Base-by-base conservation (phyloP, 2,888 invertebrate genomes). In the Dicyrtomina minuta region DNA sequence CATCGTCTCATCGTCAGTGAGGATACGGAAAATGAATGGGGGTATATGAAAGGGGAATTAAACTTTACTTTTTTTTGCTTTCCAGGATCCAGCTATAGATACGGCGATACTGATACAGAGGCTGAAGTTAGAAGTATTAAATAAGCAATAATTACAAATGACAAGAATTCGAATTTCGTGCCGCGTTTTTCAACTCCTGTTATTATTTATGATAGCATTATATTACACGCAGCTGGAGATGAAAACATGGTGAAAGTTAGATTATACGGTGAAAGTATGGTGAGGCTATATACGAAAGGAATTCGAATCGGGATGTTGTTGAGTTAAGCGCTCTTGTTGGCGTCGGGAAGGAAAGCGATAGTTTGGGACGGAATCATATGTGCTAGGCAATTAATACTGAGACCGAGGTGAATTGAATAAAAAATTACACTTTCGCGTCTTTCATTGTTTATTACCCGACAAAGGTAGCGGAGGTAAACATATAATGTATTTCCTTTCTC, bases 181-280 rank as follows among this genome's bases (percentile, higher is more conserved):
- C 15, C 8, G 39, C 26, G 43, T 60, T 20, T 41, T 43, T 60
- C 43, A 17, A n/a, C 15, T 4, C 24, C 4, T 33, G 33, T 33
- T 13, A 61, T 46, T 61, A 61, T 61, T 61, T 61, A 61, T 61
- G 24, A 61, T 24, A 10, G 20, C 43, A 41, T 24, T 61, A 61
- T 13, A 46, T 44, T 44, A 61, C 61, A 61, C 61, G 22, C 61
- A 61, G 61, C 46, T 44, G 61, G 61, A 61, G 61, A 61, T 46
- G 61, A 44, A 41, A 61, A n/a, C 56, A 56, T 56, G 33, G 33
- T 33, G 33, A 33, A 33, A 33, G 33, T 33, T 33, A 33, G 8
- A n/a, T n/a, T 49, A 41, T 13, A 46, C 46, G 17, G 15, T 4
- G 43, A 41, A 41, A 41, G 43, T 41, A 12, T n/a, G 33, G 4